Conservation (phyloP, 2,797 vertebrate species). For the Acanthurus lineatus region DNA sequence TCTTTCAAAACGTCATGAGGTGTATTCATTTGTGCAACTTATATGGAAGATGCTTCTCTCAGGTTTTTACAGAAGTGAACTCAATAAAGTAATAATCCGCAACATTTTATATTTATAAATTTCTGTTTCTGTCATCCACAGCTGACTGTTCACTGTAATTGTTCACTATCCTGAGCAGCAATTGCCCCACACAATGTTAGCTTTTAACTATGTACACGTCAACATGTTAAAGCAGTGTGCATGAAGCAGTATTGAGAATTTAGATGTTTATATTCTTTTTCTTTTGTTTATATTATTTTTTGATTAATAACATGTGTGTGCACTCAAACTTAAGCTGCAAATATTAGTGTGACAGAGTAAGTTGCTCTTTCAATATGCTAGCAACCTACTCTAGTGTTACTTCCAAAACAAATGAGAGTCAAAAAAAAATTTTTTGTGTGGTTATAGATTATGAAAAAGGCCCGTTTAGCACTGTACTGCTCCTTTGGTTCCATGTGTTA, state of each 20-base stretch:
- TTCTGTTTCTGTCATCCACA: conserved; percentile 10
- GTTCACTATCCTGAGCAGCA: background rate
- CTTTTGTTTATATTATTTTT: no score
- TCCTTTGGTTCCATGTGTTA: background rate
- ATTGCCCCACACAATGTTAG: background rate
- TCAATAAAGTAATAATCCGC: conserved; percentile 48
- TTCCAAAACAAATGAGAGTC: background rate
- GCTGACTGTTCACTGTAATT: background rate
- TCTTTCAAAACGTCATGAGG: conserved; percentile 49
- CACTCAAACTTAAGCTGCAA: background rate
- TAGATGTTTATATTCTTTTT: no score
- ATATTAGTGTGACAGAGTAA: background rate
- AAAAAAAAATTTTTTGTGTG: background rate
- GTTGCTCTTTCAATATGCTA: no score
- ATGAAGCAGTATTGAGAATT: background rate
- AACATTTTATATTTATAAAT: conserved; percentile 16
- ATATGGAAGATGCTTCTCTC: conserved; percentile 24
- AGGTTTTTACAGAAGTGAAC: conserved; percentile 60
- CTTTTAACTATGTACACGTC: background rate
- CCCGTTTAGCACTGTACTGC: background rate
- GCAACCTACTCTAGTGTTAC: background rate
- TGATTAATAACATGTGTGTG: background rate
- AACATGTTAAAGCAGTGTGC: conserved; percentile 9
- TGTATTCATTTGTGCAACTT: conserved; percentile 34
- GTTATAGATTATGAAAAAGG: background rate